A percentile compares a stretch with the other conserved stretches of the same genome.
Evolutionary conservation across 2,797 vertebrate genomes (phyloP).

Genomic region (Eleutherodactylus coqui): DNA sequence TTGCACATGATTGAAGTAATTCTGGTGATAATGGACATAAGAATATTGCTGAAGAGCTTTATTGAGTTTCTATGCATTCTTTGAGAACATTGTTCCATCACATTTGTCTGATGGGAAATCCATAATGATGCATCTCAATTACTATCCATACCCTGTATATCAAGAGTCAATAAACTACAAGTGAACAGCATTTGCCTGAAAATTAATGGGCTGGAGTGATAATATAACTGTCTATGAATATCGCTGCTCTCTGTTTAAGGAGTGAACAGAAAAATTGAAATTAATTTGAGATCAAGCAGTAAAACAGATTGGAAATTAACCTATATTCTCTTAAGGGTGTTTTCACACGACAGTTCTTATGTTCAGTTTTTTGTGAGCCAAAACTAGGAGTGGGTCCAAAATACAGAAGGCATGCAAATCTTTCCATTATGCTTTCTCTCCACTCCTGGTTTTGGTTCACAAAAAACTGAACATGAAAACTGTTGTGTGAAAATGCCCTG

Average conservation of each 20-base stretch:
- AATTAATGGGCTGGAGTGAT: slow-evolving; percentile 37
- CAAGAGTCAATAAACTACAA: slow-evolving; percentile 50
- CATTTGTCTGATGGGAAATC: slow-evolving; percentile 54
- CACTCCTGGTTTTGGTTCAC: too few relatives aligned
- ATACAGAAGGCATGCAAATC: too few relatives aligned
- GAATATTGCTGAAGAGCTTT: slow-evolving; percentile 11
- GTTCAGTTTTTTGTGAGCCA: too few relatives aligned
- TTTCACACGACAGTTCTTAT: too few relatives aligned
- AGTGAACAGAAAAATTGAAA: background rate
- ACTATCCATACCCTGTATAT: slow-evolving; percentile 54
- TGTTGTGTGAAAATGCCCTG: too few relatives aligned
- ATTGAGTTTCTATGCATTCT: slow-evolving; percentile 35
- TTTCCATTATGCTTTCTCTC: too few relatives aligned
- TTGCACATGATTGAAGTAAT: slow-evolving; percentile 27
- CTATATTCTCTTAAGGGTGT: background rate
- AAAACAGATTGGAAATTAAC: background rate
- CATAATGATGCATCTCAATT: slow-evolving; percentile 56
- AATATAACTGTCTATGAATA: slow-evolving; percentile 28
- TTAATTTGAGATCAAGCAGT: background rate
- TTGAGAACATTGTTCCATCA: slow-evolving; percentile 48
- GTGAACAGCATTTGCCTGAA: slow-evolving; percentile 23
- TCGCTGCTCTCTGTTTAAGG: background rate
- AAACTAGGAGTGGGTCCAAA: too few relatives aligned
- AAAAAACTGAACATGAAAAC: too few relatives aligned
- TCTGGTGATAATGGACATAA: slow-evolving; percentile 30